Evolutionary conservation across 53 echinoderm and acorn worm species (phyloP).

Genomic region (Astropecten irregularis): DNA sequence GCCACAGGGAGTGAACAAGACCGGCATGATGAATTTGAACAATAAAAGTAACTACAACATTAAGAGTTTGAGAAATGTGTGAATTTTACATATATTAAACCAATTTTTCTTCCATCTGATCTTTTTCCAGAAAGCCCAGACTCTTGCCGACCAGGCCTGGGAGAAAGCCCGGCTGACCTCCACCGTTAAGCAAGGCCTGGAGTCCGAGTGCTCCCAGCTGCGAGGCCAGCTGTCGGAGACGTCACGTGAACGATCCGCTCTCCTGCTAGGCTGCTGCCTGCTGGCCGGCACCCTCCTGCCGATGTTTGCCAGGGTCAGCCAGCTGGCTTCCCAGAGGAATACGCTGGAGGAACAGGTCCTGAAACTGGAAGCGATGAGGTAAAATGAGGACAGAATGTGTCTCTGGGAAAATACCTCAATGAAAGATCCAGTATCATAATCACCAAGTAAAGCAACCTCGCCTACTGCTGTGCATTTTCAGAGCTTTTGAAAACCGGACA

Average conservation of each 20-base stretch:
- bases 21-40: too few relatives aligned
- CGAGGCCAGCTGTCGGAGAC: slow-evolving; percentile 49
- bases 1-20: too few relatives aligned
- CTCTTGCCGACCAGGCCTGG: slow-evolving; percentile 77
- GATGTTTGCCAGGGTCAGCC: slow-evolving; percentile 59
- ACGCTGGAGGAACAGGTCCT: slow-evolving; percentile 66
- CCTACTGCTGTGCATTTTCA: too few relatives aligned
- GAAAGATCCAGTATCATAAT: too few relatives aligned
- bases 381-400: too few relatives aligned
- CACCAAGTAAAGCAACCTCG: too few relatives aligned
- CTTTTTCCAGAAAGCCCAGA: slow-evolving; percentile 75
- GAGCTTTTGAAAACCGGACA: too few relatives aligned
- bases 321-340: slow-evolving; percentile 75
- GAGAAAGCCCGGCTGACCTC: slow-evolving; percentile 72
- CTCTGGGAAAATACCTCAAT: too few relatives aligned
- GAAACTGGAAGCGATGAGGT: slow-evolving; percentile 42
- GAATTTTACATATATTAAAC: too few relatives aligned
- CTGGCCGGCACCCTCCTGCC: slow-evolving; percentile 83
- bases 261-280: slow-evolving; percentile 78
- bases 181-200: slow-evolving; percentile 77
- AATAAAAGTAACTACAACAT: too few relatives aligned
- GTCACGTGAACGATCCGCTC: slow-evolving; percentile 56
- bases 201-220: slow-evolving; percentile 68
- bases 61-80: too few relatives aligned
- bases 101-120: too few relatives aligned